Evolutionary conservation across 2,888 invertebrate genomes (phyloP).

Genomic region (Alentia gelatinosa): DNA sequence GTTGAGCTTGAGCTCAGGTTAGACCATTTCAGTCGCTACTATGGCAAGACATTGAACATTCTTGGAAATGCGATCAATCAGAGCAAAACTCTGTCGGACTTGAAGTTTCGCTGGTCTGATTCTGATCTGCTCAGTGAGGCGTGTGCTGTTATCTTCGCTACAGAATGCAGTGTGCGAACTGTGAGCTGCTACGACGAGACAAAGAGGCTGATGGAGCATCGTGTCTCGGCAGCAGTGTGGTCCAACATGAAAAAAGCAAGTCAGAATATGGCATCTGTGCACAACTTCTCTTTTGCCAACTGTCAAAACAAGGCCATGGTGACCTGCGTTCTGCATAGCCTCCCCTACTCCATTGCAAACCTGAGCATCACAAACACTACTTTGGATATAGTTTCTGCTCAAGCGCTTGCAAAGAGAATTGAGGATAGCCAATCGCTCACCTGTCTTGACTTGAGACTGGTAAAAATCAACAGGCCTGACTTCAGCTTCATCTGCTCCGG

Average conservation of each 20-base stretch:
- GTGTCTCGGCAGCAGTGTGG: constrained; percentile 72
- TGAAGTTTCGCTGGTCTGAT: constrained; percentile 72
- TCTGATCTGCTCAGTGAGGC: constrained; percentile 71
- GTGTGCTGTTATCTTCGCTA: constrained; percentile 66
- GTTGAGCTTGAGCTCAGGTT: constrained; percentile 71
- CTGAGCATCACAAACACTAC: constrained; percentile 69
- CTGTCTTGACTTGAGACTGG: constrained; percentile 54
- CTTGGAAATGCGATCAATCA: constrained; percentile 69
- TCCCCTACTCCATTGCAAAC: constrained; percentile 67
- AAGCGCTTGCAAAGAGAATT: constrained; percentile 68
- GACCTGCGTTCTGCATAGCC: constrained; percentile 72
- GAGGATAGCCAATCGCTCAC: constrained; percentile 67
- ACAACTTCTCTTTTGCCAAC: constrained; percentile 68
- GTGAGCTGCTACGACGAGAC: constrained; percentile 66
- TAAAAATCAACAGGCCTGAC: constrained; percentile 70
- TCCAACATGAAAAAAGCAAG: constrained; percentile 71
- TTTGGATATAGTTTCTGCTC: constrained; percentile 72
- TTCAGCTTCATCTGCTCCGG: constrained; percentile 72
- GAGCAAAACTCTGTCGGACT: constrained; percentile 64
- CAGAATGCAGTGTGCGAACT: constrained; percentile 63
- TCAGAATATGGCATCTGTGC: constrained; percentile 67
- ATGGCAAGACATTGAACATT: constrained; percentile 65
- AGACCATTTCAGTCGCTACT: constrained; percentile 68
- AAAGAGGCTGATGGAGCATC: constrained; percentile 58
- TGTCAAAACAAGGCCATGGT: constrained; percentile 69